Percentiles rank a stretch among this genome's conserved stretches.
Conservation (phyloP, 2,888 invertebrate genomes). For the Ochropacha duplaris region DNA sequence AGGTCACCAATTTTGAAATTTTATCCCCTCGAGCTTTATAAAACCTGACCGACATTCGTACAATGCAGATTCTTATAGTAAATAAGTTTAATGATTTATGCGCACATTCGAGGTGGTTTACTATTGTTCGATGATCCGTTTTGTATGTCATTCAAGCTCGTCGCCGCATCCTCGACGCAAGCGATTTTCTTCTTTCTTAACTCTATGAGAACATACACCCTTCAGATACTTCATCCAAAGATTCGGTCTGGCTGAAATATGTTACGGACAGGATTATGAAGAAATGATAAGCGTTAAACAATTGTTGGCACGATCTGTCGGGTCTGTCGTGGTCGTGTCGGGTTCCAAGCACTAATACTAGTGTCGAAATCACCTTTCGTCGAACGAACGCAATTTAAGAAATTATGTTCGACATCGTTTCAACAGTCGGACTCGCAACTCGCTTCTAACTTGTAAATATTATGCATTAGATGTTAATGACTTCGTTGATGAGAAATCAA, state of each 20-base stretch:
- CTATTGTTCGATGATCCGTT: slow-evolving; percentile 9
- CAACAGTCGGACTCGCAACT: slow-evolving; percentile 42
- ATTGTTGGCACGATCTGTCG: slow-evolving; percentile 34
- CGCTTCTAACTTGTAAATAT: slow-evolving; percentile 32
- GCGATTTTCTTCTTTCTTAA: neutral
- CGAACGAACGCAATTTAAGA: slow-evolving; percentile 59
- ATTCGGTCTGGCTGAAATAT: neutral
- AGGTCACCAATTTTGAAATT: slow-evolving; percentile 67
- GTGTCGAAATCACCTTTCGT: slow-evolving; percentile 53
- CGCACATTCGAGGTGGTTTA: slow-evolving; percentile 16
- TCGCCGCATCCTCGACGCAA: neutral
- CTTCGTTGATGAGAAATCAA: slow-evolving; percentile 22
- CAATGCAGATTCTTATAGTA: slow-evolving; percentile 13
- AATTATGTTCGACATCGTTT: slow-evolving; percentile 51
- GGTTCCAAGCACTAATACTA: slow-evolving; percentile 38
- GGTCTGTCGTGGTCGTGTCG: slow-evolving; percentile 32
- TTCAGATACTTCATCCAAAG: neutral
- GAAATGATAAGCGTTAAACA: slow-evolving; percentile 27
- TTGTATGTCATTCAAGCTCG: neutral
- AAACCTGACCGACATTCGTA: slow-evolving; percentile 35
- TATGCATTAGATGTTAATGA: slow-evolving; percentile 40
- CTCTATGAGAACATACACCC: neutral
- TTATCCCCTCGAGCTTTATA: slow-evolving; percentile 62
- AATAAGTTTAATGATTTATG: slow-evolving; percentile 28
- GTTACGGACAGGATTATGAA: neutral